Evolutionary conservation across 2,113 vertebrate species (phyloP), one percentile per base, ranked within the genome.

Genomic region (Danionella cerebrum): DNA sequence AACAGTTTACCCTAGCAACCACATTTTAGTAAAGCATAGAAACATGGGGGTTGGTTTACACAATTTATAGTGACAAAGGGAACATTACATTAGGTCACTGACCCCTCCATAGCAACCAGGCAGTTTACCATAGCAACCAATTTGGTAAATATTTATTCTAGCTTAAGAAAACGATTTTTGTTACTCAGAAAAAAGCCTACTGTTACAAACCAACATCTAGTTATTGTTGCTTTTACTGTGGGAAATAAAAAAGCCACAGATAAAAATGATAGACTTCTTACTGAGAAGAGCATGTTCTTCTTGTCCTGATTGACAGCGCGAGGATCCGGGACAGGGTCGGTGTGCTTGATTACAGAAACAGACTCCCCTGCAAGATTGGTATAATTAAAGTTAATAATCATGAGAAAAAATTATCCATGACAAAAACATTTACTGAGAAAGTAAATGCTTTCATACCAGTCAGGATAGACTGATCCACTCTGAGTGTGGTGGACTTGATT

Each of bases 201-300:
- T n/a, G n/a, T n/a, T n/a, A n/a, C n/a, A n/a, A n/a, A n/a, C n/a
- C n/a, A n/a, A n/a, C n/a, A n/a, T n/a, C n/a, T n/a, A n/a, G n/a
- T n/a, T n/a, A n/a, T n/a, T n/a, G n/a, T n/a, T n/a, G n/a, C n/a
- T n/a, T n/a, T n/a, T n/a, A n/a, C n/a, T n/a, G n/a, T n/a, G 39
- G 4, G 4, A 10, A 41, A 41, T 6, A 41, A 3, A n/a, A 12
- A 9, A 41, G 8, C 4, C 4, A 1, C 4, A 12, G 19, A 48
- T 10, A 21, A 2, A 35, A 19, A 4, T 38, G 33, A 33, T 16
- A 4, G 31, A 11, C 18, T 24, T 89, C 94, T 93, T 80, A 99
- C 96, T 77, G 95, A 98, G 81, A 99, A 98, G 21, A 99, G 90
- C 96, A 98, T 98, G 81, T 99, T 99, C 89, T 99, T 99, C 79